A percentile compares a stretch with the other conserved stretches of the same genome.
These are phyloP conservation scores for Gonioctena quinquepunctata DNA, from an alignment of 1,140 invertebrate genomes.

Conservation along the genomic window DNA sequence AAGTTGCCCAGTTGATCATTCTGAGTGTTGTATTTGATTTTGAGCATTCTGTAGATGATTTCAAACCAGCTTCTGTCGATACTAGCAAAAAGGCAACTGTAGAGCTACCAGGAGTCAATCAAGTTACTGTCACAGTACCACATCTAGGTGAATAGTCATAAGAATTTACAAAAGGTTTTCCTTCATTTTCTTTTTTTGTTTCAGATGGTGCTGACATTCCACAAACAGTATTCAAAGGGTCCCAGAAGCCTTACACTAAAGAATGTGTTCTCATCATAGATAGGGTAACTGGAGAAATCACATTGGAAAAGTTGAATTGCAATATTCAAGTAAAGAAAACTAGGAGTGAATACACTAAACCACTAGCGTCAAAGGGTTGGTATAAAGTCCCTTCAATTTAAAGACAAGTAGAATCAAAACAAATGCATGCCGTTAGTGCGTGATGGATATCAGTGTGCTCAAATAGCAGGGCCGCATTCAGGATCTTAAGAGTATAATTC, in stretches of 20 bases:
- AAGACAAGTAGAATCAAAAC: too few relatives aligned
- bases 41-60: constrained; percentile 79
- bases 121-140: constrained; percentile 90
- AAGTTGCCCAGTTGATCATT: constrained; percentile 59
- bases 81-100: constrained; percentile 86
- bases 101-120: constrained; percentile 85
- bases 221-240: constrained; percentile 93
- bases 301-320: constrained; percentile 85
- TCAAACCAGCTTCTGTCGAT: constrained; percentile 95
- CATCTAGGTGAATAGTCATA: constrained; percentile 71
- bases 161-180: background rate
- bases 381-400: too few relatives aligned
- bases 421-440: too few relatives aligned
- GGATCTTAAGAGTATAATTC: too few relatives aligned
- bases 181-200: constrained; percentile 8
- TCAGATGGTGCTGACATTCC: constrained; percentile 81
- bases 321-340: constrained; percentile 96
- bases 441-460: too few relatives aligned
- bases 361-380: constrained; percentile 50
- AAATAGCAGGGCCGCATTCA: too few relatives aligned
- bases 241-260: constrained; percentile 83
- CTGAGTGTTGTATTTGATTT: constrained; percentile 1
- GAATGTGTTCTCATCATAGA: constrained; percentile 96
- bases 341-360: constrained; percentile 62
- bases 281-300: constrained; percentile 87